Evolutionary conservation across 2,113 vertebrate species (phyloP).

Genomic region (Dasypus novemcinctus): DNA sequence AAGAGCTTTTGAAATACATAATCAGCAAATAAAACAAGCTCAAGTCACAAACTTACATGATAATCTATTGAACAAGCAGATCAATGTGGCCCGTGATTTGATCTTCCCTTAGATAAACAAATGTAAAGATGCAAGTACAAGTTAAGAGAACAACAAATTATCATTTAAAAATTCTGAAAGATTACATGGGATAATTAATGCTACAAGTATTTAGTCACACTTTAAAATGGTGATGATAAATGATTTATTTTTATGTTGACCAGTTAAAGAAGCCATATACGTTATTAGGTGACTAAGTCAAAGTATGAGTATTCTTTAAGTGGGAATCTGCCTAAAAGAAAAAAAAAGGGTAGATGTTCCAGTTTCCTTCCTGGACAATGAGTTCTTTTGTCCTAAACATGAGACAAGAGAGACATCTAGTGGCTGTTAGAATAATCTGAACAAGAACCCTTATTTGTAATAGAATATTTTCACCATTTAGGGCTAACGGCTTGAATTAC

Average conservation of each 20-base stretch:
- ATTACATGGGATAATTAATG: background rate
- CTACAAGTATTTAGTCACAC: background rate
- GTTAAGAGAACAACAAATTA: background rate
- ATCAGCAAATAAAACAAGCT: background rate
- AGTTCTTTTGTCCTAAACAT: background rate
- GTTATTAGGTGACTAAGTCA: background rate
- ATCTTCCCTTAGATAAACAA: background rate
- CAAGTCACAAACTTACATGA: background rate
- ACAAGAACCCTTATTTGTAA: background rate
- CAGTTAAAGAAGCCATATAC: background rate
- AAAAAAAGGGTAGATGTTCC: background rate
- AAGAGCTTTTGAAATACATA: background rate
- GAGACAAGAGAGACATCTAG: constrained; percentile 70
- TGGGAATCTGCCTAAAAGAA: background rate
- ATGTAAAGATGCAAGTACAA: background rate
- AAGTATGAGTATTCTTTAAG: background rate
- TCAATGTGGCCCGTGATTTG: background rate
- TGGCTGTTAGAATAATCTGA: constrained; percentile 3
- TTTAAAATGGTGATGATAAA: background rate
- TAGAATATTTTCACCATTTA: background rate
- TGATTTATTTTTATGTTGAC: background rate
- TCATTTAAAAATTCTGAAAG: background rate
- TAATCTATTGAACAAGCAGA: background rate
- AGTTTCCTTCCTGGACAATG: background rate
- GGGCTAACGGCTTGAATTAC: background rate